Conservation (phyloP, 2,797 vertebrate species). For the Cygnus olor region DNA sequence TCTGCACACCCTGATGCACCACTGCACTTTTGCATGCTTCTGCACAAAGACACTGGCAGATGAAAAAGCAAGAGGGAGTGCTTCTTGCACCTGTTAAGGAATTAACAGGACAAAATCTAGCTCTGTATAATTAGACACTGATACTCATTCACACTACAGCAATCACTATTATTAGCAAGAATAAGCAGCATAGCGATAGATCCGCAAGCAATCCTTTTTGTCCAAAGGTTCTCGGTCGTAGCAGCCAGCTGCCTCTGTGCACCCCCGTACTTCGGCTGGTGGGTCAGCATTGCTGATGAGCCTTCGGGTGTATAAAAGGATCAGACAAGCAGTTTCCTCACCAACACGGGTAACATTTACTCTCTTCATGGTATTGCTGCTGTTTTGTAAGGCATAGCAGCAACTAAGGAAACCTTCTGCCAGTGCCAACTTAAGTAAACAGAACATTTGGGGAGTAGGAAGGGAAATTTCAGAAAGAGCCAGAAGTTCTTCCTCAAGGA, state of each 20-base stretch:
- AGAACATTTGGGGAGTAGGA: neutral
- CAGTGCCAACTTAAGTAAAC: neutral
- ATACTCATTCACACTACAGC: neutral
- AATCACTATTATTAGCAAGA: neutral
- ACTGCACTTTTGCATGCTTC: neutral
- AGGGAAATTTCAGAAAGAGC: neutral
- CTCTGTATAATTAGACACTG: constrained; percentile 5
- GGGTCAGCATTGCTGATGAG: neutral
- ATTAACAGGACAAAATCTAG: neutral
- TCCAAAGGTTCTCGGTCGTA: neutral
- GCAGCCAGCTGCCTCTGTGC: neutral
- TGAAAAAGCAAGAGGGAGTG: neutral
- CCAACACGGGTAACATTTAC: neutral
- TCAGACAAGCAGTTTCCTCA: neutral
- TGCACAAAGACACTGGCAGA: neutral
- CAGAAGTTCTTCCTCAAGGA: neutral
- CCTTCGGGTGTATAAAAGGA: neutral
- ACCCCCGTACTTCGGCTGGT: neutral
- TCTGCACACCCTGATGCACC: neutral
- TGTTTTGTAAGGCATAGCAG: neutral
- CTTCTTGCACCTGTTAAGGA: constrained; percentile 7
- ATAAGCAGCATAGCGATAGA: neutral
- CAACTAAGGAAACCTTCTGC: neutral
- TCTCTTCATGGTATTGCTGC: neutral
- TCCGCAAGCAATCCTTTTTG: neutral